These are phyloP conservation scores for Eulacestoma nigropectus DNA, from an alignment of 2,113 vertebrate genomes.

Conservation along the genomic window DNA sequence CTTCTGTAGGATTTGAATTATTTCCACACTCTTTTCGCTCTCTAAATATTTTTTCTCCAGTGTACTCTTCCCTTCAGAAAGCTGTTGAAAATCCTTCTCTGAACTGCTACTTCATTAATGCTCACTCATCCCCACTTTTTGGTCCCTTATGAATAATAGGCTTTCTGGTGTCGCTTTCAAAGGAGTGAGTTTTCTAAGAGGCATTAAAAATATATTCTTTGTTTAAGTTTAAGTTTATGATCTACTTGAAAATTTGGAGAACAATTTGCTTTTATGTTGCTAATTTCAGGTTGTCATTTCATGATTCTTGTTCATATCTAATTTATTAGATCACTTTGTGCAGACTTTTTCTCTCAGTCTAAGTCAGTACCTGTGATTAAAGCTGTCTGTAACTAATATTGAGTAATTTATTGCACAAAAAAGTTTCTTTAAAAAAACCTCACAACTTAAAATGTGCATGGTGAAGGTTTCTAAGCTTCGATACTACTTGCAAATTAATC, in stretches of 20 bases:
- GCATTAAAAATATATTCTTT: not conserved
- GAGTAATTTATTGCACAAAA: not conserved
- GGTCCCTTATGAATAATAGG: not conserved
- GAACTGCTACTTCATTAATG: not conserved
- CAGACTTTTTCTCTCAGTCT: not conserved
- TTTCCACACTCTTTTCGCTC: not conserved
- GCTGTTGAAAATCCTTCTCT: not conserved
- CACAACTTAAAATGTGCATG: not conserved
- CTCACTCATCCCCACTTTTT: slow-evolving; percentile 4
- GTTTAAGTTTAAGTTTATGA: slow-evolving; percentile 3
- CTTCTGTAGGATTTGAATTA: not conserved
- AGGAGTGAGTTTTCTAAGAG: not conserved
- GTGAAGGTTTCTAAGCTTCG: not conserved
- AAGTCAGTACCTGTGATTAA: not conserved
- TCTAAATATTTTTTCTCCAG: not conserved
- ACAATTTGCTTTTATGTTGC: slow-evolving; percentile 20
- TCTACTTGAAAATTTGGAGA: slow-evolving; percentile 1
- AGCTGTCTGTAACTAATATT: not conserved
- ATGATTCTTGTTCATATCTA: not conserved
- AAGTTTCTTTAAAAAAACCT: not conserved
- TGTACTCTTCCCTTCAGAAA: not conserved
- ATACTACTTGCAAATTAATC: not conserved
- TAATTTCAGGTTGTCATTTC: slow-evolving; percentile 43
- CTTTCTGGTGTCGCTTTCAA: slow-evolving; percentile 10
- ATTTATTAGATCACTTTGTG: slow-evolving; percentile 15